Base-by-base conservation (phyloP, 2,797 vertebrate species). In the Botia kubotai region DNA sequence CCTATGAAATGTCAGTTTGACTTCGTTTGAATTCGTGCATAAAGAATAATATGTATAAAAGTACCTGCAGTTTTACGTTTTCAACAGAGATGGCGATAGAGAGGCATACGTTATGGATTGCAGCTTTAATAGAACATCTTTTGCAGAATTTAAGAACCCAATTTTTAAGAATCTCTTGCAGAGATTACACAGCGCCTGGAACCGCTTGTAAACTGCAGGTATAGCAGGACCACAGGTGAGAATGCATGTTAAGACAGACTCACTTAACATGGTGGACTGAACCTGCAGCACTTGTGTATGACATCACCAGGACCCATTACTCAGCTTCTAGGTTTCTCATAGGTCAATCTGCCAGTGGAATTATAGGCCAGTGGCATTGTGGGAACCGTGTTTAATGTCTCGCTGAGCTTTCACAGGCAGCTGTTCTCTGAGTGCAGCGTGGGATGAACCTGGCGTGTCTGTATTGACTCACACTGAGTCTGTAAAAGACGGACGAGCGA, bases 401-500 rank as follows among this genome's bases (percentile, higher is more conserved):
- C 63, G 26, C 70, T 12, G 43, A 63, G 73, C 66, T 78, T 80
- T 86, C 78, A 82, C 52, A 55, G 53, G 70, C 78, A 76, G 83
- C 72, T 83, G 78, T 83, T 78, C 79, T 76, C 75, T 66, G 58
- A 82, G 79, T 75, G 68, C 17, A 73, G 77, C 53, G 39, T 84
- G 78, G 87, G 82, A 83, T 0, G 21, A 62, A n/a, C 74, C 77
- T 13, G 39, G 82, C 72, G 53, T 48, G 26, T 63, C 75, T 74
- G 69, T 46, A 75, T 71, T 75, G 80, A 84, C 75, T 82, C 60
- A 57, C 7, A 46, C 53, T 26, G 67, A 67, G 80, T 75, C 78
- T 50, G 57, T 77, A 75, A 75, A 80, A 77, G 68, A 46, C 66
- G 8, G 2, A 39, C 71, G 58, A 72, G 55, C 36, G 36, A 72